Conservation (phyloP, 2,888 invertebrate species). For the Drepanosiphum platanoidis region DNA sequence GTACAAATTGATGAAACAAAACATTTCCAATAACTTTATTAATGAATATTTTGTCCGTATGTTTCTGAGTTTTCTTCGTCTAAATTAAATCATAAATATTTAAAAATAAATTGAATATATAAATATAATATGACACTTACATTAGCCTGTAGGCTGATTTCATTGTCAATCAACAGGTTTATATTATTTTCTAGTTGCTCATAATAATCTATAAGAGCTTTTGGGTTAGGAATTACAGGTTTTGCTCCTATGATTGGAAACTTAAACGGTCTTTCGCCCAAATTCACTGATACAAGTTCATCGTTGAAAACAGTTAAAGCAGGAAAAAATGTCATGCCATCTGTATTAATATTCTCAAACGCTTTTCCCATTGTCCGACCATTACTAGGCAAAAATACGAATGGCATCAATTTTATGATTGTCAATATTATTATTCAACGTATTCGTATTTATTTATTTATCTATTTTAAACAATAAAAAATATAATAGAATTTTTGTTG, state of each 20-base stretch:
- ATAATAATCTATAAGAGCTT: not conserved
- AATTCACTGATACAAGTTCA: constrained; percentile 32
- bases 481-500: too few relatives aligned
- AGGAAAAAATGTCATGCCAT: constrained; percentile 21
- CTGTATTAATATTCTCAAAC: not conserved
- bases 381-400: constrained; percentile 33
- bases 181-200: constrained; percentile 1
- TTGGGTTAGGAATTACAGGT: constrained; percentile 4
- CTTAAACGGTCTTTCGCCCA: constrained; percentile 45
- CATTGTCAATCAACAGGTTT: not conserved
- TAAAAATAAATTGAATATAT: not conserved
- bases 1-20: constrained; percentile 15
- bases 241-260: constrained; percentile 9
- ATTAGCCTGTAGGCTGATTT: not conserved
- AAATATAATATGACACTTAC: not conserved
- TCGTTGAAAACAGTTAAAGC: constrained; percentile 3
- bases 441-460: too few relatives aligned
- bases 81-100: not conserved
- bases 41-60: not conserved
- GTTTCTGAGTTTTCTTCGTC: not conserved
- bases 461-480: too few relatives aligned
- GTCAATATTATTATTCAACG: too few relatives aligned
- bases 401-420: too few relatives aligned
- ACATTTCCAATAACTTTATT: constrained; percentile 18
- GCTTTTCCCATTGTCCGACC: constrained; percentile 35